Conservation (phyloP, 2,888 invertebrate genomes). For the Zaprionus lineosus region DNA sequence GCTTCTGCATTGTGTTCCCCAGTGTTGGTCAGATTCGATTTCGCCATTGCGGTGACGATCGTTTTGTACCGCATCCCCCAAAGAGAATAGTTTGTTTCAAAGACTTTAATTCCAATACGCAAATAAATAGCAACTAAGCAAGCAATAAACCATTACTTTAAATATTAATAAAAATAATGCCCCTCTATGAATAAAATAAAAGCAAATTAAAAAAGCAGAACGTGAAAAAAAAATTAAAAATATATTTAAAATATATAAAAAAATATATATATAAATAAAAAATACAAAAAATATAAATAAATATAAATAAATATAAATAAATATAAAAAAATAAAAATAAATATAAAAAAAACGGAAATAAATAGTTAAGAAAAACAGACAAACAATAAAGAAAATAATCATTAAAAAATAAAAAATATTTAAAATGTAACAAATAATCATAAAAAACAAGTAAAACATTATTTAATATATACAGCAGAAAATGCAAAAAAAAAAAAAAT, state of each 20-base stretch:
- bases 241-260: no score
- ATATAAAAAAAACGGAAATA: no score
- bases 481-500: no score
- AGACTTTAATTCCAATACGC: conserved; percentile 8
- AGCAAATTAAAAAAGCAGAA: neutral
- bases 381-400: no score
- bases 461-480: no score
- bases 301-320: no score
- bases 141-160: neutral
- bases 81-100: conserved; percentile 42
- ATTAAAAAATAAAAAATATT: no score
- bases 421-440: no score
- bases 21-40: conserved; percentile 53
- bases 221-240: no score
- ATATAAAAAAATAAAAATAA: no score
- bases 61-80: conserved; percentile 31
- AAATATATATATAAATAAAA: no score
- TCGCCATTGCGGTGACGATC: conserved; percentile 41
- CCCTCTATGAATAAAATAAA: neutral
- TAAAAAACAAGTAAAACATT: no score
- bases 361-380: neutral
- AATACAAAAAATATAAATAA: neutral
- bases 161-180: neutral
- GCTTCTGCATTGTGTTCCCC: conserved; percentile 14
- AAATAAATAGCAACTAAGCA: conserved; percentile 2